phyloP scores from a whole-genome alignment of 2,888 invertebrate genomes.

The Stenoptilia bipunctidactyla region DNA sequence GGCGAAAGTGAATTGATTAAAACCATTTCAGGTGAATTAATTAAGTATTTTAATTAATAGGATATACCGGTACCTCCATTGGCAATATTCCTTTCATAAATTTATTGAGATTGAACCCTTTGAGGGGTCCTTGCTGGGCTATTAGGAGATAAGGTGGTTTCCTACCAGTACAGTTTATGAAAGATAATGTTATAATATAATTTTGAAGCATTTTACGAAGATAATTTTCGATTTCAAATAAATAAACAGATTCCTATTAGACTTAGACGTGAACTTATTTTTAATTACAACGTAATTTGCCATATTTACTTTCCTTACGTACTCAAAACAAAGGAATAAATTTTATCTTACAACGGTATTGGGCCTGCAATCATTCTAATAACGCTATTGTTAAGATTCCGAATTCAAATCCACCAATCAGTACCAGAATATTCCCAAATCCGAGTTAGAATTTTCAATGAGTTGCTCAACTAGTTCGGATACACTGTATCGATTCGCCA shows the following conservation, averaged over 20 bases:
- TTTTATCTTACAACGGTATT: too few species aligned
- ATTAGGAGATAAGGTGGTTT: constrained; percentile 46
- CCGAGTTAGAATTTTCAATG: constrained; percentile 1
- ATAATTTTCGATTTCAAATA: too few species aligned
- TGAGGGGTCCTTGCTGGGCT: constrained; percentile 39
- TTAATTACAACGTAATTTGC: too few species aligned
- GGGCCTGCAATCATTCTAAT: background rate
- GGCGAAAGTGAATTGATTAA: constrained; percentile 64
- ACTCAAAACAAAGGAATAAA: too few species aligned
- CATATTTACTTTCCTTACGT: too few species aligned
- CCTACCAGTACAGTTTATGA: constrained; percentile 16
- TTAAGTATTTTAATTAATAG: constrained; percentile 72
- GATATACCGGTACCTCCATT: constrained; percentile 66
- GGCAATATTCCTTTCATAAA: constrained; percentile 71
- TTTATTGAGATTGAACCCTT: constrained; percentile 67
- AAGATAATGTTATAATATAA: constrained; percentile 36
- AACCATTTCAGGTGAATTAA: constrained; percentile 70
- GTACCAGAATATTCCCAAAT: background rate
- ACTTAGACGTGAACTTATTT: too few species aligned
- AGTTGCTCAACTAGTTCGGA: background rate
- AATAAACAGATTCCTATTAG: too few species aligned
- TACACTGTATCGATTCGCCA: constrained; percentile 24
- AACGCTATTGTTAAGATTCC: background rate
- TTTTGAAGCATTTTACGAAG: constrained; percentile 10
- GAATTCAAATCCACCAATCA: constrained; percentile 1